phyloP scores from a whole-genome alignment of 2,113 vertebrate species.

The Ivindomyrus marchei region DNA sequence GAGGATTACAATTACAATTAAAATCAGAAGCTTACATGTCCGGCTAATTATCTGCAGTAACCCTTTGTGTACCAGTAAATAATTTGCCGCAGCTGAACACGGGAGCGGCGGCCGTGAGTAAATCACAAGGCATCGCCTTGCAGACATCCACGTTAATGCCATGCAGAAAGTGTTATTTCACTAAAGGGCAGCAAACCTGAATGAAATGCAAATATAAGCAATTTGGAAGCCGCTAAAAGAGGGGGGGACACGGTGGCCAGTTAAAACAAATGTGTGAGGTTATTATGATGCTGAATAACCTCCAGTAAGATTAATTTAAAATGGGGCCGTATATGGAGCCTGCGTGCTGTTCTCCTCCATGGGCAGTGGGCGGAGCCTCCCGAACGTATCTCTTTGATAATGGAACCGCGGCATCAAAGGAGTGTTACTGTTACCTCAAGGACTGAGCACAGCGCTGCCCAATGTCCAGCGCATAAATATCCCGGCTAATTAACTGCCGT shows the following conservation, averaged over 20 bases:
- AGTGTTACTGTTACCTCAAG: neutral
- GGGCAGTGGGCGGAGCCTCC: neutral
- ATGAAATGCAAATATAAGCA: slow-evolving; percentile 61
- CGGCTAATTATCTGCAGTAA: slow-evolving; percentile 64
- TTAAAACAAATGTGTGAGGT: slow-evolving; percentile 27
- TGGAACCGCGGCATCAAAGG: neutral
- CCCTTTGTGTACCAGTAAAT: slow-evolving; percentile 58
- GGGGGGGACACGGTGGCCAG: slow-evolving; percentile 26
- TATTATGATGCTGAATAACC: slow-evolving; percentile 20
- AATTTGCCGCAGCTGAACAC: slow-evolving; percentile 26
- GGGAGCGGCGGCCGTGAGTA: slow-evolving; percentile 51
- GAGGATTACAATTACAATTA: slow-evolving; percentile 83
- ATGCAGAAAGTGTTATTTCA: slow-evolving; percentile 67
- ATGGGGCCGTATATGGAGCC: neutral
- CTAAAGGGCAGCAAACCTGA: slow-evolving; percentile 49
- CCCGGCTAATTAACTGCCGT: neutral
- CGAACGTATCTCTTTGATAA: neutral
- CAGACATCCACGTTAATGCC: slow-evolving; percentile 54
- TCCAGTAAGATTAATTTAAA: slow-evolving; percentile 9
- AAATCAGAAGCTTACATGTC: slow-evolving; percentile 71
- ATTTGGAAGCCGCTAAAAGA: slow-evolving; percentile 57
- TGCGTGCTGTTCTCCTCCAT: neutral
- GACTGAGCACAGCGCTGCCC: neutral
- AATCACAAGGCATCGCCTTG: slow-evolving; percentile 51
- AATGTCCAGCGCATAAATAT: neutral